Evolutionary conservation across 2,888 invertebrate species (phyloP), one percentile per base, ranked within the genome.

Genomic region (Ochropleura leucogaster): DNA sequence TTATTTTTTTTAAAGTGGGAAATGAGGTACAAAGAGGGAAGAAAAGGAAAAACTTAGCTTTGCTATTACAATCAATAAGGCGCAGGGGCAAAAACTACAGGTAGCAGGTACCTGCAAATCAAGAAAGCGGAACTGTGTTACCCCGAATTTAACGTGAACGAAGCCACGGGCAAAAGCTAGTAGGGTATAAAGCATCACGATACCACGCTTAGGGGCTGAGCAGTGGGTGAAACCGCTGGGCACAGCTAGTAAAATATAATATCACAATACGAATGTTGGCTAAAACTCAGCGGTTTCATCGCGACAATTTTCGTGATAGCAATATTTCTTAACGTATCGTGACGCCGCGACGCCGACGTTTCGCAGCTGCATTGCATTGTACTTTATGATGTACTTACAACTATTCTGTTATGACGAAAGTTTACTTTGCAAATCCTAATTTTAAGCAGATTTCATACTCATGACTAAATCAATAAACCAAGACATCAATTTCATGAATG

Each of bases 281-380:
- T 75, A 65, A 84, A 68, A 68, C 18, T 69, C 57, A 59, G 70
- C 53, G 73, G 80, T 77, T 82, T 79, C 68, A 73, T 84, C 81
- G 80, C 80, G 85, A 85, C 84, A 89, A 83, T 90, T 89, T 90
- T 92, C 92, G 92, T 93, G 92, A 89, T 84, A 83, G 84, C 85
- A 72, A 81, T 81, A 88, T 93, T 94, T 93, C 92, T 79, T 86
- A 93, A 95, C 84, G 78, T 84, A 72, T 94, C 95, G 93, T 94
- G 94, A 93, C 93, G 90, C 88, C 79, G 87, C 85, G 86, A 85
- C 86, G 89, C 85, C 30, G 86, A 85, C 86, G 89, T 94, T 95
- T 94, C 93, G 89, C 89, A 91, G 92, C 85, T 86, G 85, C 85
- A 90, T 91, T 90, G 87, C 88, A 92, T 91, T 92, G 90, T 88